phyloP scores from a whole-genome alignment of 2,113 vertebrate species.

The Catharus minimus region DNA sequence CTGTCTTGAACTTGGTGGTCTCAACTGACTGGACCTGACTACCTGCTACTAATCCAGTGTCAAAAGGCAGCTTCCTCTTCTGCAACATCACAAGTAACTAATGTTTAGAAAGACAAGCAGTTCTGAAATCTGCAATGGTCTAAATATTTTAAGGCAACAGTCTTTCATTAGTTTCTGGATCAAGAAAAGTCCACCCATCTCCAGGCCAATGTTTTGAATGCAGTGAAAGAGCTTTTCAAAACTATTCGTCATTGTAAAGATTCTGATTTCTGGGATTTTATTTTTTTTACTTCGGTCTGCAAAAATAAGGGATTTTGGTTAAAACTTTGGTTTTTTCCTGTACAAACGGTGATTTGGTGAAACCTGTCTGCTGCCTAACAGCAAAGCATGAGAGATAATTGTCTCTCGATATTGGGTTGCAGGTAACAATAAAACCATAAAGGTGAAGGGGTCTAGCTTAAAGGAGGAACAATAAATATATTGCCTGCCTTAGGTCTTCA shows the following conservation, averaged over 20 bases:
- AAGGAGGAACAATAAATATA: conserved; percentile 23
- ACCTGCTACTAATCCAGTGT: neutral
- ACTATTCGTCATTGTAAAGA: neutral
- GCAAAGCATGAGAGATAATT: neutral
- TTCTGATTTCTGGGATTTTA: conserved; percentile 2
- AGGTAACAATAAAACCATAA: neutral
- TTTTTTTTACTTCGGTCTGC: neutral
- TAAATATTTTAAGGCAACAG: conserved; percentile 46
- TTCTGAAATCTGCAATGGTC: conserved; percentile 35
- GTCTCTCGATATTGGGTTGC: neutral
- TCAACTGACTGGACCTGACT: neutral
- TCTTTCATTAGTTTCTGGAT: conserved; percentile 63
- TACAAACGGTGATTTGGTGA: conserved; percentile 9
- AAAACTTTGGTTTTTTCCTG: neutral
- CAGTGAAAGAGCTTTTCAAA: conserved; percentile 21
- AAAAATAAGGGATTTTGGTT: neutral
- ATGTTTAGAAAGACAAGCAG: neutral
- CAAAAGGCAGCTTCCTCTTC: neutral
- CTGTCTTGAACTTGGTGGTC: neutral
- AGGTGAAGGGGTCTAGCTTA: neutral
- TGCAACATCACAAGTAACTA: neutral
- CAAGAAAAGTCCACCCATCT: conserved; percentile 14
- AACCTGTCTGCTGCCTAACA: neutral
- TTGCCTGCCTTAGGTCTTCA: neutral
- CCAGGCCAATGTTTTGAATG: conserved; percentile 14